Conservation (phyloP, 2,113 vertebrate species). For the Sturnira hondurensis region DNA sequence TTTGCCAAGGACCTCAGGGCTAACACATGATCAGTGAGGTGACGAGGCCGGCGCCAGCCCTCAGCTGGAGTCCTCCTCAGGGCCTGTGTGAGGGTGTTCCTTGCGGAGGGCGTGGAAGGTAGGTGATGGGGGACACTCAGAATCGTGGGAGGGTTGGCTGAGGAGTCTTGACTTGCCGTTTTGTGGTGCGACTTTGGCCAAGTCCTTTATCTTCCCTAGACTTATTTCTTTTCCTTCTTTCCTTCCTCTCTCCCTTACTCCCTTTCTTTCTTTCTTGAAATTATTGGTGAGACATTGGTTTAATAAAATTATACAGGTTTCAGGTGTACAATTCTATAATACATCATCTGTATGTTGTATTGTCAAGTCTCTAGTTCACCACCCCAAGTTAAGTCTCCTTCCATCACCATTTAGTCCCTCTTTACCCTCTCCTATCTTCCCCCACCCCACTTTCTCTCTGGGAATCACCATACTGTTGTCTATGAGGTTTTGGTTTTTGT, state of each 20-base stretch:
- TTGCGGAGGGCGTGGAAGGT: background rate
- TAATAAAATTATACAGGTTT: background rate
- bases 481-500: background rate
- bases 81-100: background rate
- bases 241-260: too few relatives aligned
- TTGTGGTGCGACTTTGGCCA: slow-evolving; percentile 15
- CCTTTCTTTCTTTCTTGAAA: too few relatives aligned
- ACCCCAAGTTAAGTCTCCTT: background rate
- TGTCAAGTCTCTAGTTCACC: background rate
- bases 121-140: background rate
- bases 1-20: slow-evolving; percentile 63
- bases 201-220: background rate
- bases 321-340: background rate
- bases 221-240: background rate
- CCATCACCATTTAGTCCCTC: background rate
- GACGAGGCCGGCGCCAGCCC: background rate
- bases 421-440: background rate
- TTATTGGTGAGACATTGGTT: background rate
- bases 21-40: background rate
- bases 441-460: background rate
- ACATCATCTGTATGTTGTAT: background rate
- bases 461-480: background rate
- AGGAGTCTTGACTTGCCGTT: background rate
- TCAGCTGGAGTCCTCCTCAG: background rate
- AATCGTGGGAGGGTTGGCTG: background rate